Conservation (phyloP, 1,140 invertebrate species). For the Drosophila lowei region DNA sequence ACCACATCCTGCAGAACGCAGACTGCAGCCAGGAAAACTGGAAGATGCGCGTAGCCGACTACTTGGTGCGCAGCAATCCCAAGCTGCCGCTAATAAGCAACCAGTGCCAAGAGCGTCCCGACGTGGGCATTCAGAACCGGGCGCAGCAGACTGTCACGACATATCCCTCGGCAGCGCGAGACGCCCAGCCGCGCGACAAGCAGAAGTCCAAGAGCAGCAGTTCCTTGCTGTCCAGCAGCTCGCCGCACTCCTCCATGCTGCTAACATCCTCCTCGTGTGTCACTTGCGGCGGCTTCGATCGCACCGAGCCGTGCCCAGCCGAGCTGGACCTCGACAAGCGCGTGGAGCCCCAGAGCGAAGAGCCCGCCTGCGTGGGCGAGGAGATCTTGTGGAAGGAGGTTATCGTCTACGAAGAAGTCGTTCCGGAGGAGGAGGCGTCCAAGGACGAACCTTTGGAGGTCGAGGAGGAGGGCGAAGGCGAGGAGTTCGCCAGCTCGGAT, state of each 20-base stretch:
- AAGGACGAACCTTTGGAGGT: constrained; percentile 2
- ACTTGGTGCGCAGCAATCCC: constrained; percentile 57
- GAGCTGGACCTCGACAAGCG: constrained; percentile 61
- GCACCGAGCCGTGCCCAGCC: constrained; percentile 26
- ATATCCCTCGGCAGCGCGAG: constrained; percentile 34
- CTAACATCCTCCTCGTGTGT: constrained; percentile 69
- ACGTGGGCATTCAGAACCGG: constrained; percentile 47
- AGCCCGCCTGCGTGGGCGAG: constrained; percentile 57
- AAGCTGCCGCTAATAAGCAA: constrained; percentile 59
- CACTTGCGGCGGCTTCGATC: constrained; percentile 69
- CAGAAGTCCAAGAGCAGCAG: constrained; percentile 23
- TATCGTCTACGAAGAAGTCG: constrained; percentile 68
- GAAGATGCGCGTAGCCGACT: constrained; percentile 66
- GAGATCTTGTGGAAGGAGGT: constrained; percentile 71
- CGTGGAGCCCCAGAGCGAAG: constrained; percentile 44
- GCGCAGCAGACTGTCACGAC: constrained; percentile 56
- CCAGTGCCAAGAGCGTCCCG: constrained; percentile 47
- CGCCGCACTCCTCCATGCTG: constrained; percentile 58
- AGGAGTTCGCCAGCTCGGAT: constrained; percentile 8
- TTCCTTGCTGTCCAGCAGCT: constrained; percentile 33
- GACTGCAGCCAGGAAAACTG: constrained; percentile 69
- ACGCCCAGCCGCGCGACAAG: constrained; percentile 21
- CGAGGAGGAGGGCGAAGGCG: constrained; percentile 26
- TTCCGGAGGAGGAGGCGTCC: constrained; percentile 73
- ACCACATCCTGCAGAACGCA: constrained; percentile 61